Evolutionary conservation across 2,888 invertebrate genomes (phyloP).

Genomic region (Parnassius orleans): DNA sequence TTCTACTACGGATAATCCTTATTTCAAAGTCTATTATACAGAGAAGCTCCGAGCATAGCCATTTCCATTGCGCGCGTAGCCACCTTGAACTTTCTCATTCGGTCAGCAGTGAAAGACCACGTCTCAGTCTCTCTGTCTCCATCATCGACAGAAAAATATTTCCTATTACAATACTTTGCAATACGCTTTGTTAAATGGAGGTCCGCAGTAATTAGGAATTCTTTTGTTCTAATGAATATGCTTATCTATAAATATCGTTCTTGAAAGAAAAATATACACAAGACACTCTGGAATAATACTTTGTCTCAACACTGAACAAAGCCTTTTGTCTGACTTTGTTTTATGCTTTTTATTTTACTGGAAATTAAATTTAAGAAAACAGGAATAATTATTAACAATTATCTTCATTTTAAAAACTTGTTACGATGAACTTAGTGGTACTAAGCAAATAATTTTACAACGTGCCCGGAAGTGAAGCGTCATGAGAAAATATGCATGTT

Average conservation of each 20-base stretch:
- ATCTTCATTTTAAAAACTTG: neutral
- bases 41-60: no score
- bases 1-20: no score
- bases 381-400: slow-evolving; percentile 6
- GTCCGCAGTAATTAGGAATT: slow-evolving; percentile 12
- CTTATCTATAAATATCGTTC: slow-evolving; percentile 24
- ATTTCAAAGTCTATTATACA: no score
- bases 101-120: no score
- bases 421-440: no score
- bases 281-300: slow-evolving; percentile 14
- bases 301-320: slow-evolving; percentile 22
- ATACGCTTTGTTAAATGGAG: slow-evolving; percentile 6
- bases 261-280: slow-evolving; percentile 22
- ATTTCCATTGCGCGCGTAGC: no score
- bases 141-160: no score
- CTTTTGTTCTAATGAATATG: slow-evolving; percentile 20
- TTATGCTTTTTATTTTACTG: slow-evolving; percentile 13
- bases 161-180: neutral
- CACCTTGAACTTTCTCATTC: no score
- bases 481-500: no score
- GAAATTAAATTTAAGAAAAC: slow-evolving; percentile 11
- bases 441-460: no score
- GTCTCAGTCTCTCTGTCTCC: no score
- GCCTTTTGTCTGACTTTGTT: slow-evolving; percentile 21
- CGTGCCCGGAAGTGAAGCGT: no score